Conservation (phyloP, 2,113 vertebrate genomes). For the Pangasianodon hypophthalmus region DNA sequence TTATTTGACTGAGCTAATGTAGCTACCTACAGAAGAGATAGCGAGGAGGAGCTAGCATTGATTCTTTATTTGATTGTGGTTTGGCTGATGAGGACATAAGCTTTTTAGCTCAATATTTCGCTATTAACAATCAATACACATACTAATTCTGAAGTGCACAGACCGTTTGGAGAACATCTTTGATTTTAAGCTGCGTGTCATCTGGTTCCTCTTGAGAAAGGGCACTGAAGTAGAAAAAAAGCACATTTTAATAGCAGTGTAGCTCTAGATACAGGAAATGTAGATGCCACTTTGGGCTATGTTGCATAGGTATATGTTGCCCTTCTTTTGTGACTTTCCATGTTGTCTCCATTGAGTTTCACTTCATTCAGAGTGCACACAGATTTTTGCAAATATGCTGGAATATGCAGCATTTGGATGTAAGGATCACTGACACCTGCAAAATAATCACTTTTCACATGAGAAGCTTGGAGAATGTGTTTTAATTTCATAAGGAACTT, state of each 20-base stretch:
- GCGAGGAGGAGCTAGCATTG: not conserved
- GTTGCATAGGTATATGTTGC: not conserved
- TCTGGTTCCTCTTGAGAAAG: slow-evolving; percentile 95
- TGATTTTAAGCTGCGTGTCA: slow-evolving; percentile 87
- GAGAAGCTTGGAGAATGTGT: not conserved
- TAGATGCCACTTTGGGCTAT: not conserved
- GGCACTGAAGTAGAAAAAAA: slow-evolving; percentile 70
- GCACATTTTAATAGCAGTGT: not conserved
- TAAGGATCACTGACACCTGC: not conserved
- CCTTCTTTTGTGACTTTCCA: too few relatives aligned
- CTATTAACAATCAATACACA: not conserved
- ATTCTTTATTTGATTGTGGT: not conserved
- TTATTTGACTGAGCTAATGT: not conserved
- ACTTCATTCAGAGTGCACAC: too few relatives aligned
- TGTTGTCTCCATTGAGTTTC: too few relatives aligned
- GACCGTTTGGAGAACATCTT: slow-evolving; percentile 86
- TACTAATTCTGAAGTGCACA: not conserved
- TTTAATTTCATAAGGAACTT: not conserved
- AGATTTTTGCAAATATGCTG: not conserved
- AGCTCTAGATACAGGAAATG: not conserved
- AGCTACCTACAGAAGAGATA: not conserved
- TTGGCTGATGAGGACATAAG: not conserved
- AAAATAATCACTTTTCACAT: not conserved
- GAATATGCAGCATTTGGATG: not conserved
- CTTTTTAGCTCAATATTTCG: not conserved